Conservation (phyloP, 2,797 vertebrate species). For the Alosa sapidissima region DNA sequence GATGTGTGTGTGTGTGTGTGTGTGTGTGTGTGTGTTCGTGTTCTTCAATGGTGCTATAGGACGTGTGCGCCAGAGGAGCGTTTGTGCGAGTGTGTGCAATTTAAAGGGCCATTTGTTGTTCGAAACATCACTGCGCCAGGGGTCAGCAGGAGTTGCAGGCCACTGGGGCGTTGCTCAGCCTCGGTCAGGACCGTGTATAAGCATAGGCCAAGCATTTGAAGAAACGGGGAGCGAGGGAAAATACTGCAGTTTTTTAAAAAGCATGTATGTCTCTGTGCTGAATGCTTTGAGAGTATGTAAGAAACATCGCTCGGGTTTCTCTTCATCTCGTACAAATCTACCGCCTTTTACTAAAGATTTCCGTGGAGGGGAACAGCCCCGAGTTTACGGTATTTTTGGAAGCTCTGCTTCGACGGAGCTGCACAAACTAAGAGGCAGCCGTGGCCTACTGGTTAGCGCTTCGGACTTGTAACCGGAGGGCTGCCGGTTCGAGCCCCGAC, state of each 20-base stretch:
- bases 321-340: too few relatives aligned
- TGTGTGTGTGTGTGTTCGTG: slow-evolving; percentile 9
- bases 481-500: too few relatives aligned
- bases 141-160: slow-evolving; percentile 59
- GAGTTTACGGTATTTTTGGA: too few relatives aligned
- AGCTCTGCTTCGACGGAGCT: too few relatives aligned
- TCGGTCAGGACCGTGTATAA: slow-evolving; percentile 17
- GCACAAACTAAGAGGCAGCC: too few relatives aligned
- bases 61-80: slow-evolving; percentile 31
- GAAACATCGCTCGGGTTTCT: neutral
- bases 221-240: neutral
- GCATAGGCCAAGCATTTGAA: slow-evolving; percentile 28
- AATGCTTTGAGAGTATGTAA: neutral
- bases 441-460: too few relatives aligned
- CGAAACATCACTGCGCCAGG: slow-evolving; percentile 48
- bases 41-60: slow-evolving; percentile 6
- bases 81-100: slow-evolving; percentile 45
- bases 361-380: too few relatives aligned
- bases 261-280: neutral
- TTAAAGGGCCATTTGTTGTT: slow-evolving; percentile 60
- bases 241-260: neutral
- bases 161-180: slow-evolving; percentile 39
- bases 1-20: slow-evolving; percentile 61
- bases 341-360: too few relatives aligned
- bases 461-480: too few relatives aligned